Percentiles rank a stretch among this genome's conserved stretches.
These are phyloP conservation scores for Timandra comae DNA, from an alignment of 2,888 invertebrate species.

Conservation along the genomic window DNA sequence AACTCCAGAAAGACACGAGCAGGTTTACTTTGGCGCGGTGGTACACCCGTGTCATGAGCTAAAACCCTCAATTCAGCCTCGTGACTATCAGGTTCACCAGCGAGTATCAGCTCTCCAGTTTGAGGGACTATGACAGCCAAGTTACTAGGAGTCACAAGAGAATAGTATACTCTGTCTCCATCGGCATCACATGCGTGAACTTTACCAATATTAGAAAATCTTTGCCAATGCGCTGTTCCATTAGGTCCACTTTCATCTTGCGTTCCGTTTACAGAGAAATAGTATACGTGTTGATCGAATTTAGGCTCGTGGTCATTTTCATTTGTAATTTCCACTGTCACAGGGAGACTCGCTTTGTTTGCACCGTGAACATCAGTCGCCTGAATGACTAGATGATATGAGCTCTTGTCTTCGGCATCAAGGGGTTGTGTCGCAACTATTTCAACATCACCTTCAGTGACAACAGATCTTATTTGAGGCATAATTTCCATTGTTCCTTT, in stretches of 20 bases:
- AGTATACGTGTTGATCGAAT: slow-evolving; percentile 86
- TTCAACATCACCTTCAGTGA: slow-evolving; percentile 81
- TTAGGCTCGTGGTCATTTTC: slow-evolving; percentile 95
- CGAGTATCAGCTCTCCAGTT: slow-evolving; percentile 91
- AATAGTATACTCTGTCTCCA: slow-evolving; percentile 94
- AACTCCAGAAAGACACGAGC: slow-evolving; percentile 88
- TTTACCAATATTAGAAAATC: slow-evolving; percentile 89
- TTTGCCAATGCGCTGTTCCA: slow-evolving; percentile 80
- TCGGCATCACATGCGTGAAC: slow-evolving; percentile 93
- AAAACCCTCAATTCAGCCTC: slow-evolving; percentile 84
- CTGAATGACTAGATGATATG: slow-evolving; percentile 85
- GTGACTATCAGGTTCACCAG: slow-evolving; percentile 83
- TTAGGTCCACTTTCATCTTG: slow-evolving; percentile 76
- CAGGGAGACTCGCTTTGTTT: slow-evolving; percentile 87
- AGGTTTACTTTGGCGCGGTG: slow-evolving; percentile 83
- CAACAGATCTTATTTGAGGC: slow-evolving; percentile 69
- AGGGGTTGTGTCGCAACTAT: slow-evolving; percentile 85
- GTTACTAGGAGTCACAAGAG: slow-evolving; percentile 86
- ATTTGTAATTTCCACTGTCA: slow-evolving; percentile 86
- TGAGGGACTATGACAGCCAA: slow-evolving; percentile 93
- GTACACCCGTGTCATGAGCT: slow-evolving; percentile 88
- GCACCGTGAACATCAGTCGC: slow-evolving; percentile 88
- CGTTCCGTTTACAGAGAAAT: slow-evolving; percentile 84
- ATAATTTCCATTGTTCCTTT: slow-evolving; percentile 61
- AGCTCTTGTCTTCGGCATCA: slow-evolving; percentile 85